Evolutionary conservation across 2,113 vertebrate genomes (phyloP), one percentile per base, ranked within the genome.

Genomic region (Rhea pennata): DNA sequence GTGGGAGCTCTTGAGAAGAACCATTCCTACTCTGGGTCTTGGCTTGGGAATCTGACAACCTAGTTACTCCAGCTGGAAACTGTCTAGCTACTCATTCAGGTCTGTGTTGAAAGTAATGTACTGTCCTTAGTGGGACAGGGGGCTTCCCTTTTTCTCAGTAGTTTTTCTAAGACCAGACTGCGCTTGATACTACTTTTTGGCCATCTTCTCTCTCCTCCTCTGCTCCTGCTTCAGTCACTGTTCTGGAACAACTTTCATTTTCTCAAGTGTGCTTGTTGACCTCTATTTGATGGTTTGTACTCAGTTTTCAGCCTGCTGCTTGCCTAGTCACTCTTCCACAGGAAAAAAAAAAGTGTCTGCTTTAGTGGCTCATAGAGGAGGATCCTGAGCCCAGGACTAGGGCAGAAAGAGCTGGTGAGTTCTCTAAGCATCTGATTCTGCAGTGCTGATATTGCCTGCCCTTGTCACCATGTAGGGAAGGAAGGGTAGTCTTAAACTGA

Each of bases 231-330:
- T 62, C 69, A 67, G 54, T 74, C 51, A 24, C 22, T 36, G 27
- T 61, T 90, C 23, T 36, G 21, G 40, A 81, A 56, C 17, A 87
- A 66, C 53, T 23, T 67, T 91, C 23, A 6, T 69, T 73, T 75
- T 80, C 59, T 84, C 27, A 73, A 53, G 83, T 31, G 9, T 19
- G 50, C 42, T 65, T 73, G 31, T 84, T 77, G 70, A 95, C 42
- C 69, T 76, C 44, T 29, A 0, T 74, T 73, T 48, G 64, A 40
- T 87, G 67, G 31, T 54, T 91, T 92, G 24, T 76, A 33, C 87
- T 87, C 16, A 31, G 73, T 87, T 93, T 91, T 48, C 78, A 93
- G 78, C 71, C 78, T 95, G 36, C 71, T 92, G 53, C 84, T 95
- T 91, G 74, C 87, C 95, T 95, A 91, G 89, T 89, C 87, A 78